These are phyloP conservation scores for Anticlea derivata DNA, from an alignment of 2,888 invertebrate genomes.

Conservation along the genomic window DNA sequence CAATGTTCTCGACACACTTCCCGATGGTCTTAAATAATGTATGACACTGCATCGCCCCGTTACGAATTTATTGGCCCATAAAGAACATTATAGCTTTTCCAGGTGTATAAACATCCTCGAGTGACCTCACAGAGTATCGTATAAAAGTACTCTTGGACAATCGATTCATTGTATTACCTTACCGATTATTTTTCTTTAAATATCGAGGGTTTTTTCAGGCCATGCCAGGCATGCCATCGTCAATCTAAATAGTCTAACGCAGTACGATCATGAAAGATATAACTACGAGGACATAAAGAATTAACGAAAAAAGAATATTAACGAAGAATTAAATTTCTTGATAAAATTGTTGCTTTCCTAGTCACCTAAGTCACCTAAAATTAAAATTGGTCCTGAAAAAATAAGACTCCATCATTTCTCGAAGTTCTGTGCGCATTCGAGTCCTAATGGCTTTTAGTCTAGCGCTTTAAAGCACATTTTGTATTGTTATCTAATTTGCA, in stretches of 20 bases:
- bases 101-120: constrained; percentile 51
- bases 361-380: too few relatives aligned
- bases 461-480: background rate
- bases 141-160: background rate
- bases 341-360: too few relatives aligned
- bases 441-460: background rate
- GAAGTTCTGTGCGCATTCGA: too few relatives aligned
- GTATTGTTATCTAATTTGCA: background rate
- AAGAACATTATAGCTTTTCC: constrained; percentile 56
- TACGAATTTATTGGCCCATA: constrained; percentile 66
- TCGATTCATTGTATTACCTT: background rate
- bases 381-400: too few relatives aligned
- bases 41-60: constrained; percentile 59
- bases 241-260: too few relatives aligned
- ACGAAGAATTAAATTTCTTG: too few relatives aligned
- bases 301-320: too few relatives aligned
- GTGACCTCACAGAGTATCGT: background rate
- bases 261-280: too few relatives aligned
- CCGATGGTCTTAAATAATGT: constrained; percentile 62
- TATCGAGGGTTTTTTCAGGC: too few relatives aligned
- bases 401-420: background rate
- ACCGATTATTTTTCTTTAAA: background rate
- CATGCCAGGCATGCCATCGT: too few relatives aligned
- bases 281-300: too few relatives aligned
- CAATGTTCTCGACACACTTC: constrained; percentile 28